phyloP scores from a whole-genome alignment of 1,140 invertebrate species.

The Monochamus saltuarius region DNA sequence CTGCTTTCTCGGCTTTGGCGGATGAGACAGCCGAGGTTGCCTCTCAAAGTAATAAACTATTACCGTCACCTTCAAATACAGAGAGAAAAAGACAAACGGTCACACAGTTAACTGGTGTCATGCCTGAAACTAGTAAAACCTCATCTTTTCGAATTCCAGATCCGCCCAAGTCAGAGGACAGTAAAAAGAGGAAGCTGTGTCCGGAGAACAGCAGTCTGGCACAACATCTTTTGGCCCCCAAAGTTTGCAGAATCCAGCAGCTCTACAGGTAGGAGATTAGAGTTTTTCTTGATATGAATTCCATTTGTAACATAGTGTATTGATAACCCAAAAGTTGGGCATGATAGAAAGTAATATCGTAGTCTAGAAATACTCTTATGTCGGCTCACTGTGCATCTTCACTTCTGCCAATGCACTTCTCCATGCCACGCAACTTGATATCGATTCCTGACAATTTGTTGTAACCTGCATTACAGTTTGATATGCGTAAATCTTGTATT shows the following conservation, averaged over 20 bases:
- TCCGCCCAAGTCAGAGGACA: slow-evolving; percentile 36
- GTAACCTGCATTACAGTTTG: too few relatives aligned
- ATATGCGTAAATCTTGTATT: too few relatives aligned
- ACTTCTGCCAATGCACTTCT: too few relatives aligned
- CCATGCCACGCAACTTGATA: too few relatives aligned
- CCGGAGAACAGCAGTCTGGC: slow-evolving; percentile 42
- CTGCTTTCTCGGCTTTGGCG: slow-evolving; percentile 81
- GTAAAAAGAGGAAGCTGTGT: slow-evolving; percentile 45
- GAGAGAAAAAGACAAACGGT: slow-evolving; percentile 40
- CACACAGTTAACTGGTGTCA: slow-evolving; percentile 16
- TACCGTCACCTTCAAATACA: slow-evolving; percentile 48
- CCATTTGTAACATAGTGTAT: too few relatives aligned
- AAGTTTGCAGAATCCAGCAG: slow-evolving; percentile 50
- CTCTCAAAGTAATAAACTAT: slow-evolving; percentile 54
- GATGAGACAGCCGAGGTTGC: slow-evolving; percentile 62
- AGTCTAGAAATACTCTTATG: too few relatives aligned
- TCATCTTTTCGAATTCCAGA: slow-evolving; percentile 37
- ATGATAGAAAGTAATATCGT: too few relatives aligned
- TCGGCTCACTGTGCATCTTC: too few relatives aligned
- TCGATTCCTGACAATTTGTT: too few relatives aligned
- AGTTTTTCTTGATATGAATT: too few relatives aligned
- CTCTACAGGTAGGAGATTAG: slow-evolving; percentile 48
- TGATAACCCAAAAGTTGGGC: too few relatives aligned
- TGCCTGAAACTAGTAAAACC: slow-evolving; percentile 31
- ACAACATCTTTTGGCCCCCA: slow-evolving; percentile 45